Percentiles rank a stretch among this genome's conserved stretches.
Conservation (phyloP, 2,888 invertebrate species). For the Netelia virgata region DNA sequence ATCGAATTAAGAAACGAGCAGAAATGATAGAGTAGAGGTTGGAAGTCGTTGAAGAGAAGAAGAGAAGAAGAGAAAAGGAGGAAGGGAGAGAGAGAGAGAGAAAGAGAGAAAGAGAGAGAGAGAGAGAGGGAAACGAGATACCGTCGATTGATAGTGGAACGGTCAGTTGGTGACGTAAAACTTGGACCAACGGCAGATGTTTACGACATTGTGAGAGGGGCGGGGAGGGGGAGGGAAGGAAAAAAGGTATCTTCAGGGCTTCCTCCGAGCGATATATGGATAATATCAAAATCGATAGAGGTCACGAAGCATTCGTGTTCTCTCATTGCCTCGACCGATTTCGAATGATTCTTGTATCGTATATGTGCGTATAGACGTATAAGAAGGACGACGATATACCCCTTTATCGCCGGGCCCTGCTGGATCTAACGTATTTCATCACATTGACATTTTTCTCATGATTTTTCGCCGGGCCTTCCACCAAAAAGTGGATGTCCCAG, state of each 20-base stretch:
- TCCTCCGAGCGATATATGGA: slow-evolving; percentile 61
- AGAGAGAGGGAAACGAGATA: slow-evolving; percentile 29
- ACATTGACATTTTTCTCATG: not conserved
- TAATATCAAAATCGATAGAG: slow-evolving; percentile 74
- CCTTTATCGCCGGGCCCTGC: not conserved
- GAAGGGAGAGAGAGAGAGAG: slow-evolving; percentile 16
- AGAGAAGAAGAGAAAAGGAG: slow-evolving; percentile 4
- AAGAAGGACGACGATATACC: slow-evolving; percentile 13
- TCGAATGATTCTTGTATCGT: slow-evolving; percentile 35
- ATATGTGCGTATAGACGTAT: slow-evolving; percentile 3
- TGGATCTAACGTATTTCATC: not conserved
- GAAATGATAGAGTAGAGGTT: slow-evolving; percentile 15
- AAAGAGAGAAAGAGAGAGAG: slow-evolving; percentile 18
- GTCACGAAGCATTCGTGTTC: slow-evolving; percentile 45
- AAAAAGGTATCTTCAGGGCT: slow-evolving; percentile 44
- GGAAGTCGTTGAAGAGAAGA: slow-evolving; percentile 21
- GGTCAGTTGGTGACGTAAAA: slow-evolving; percentile 51
- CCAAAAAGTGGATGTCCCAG: slow-evolving; percentile 5
- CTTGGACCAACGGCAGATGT: slow-evolving; percentile 67
- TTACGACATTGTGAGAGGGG: slow-evolving; percentile 63
- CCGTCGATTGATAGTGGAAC: slow-evolving; percentile 50
- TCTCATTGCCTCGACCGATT: slow-evolving; percentile 43
- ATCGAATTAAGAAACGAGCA: slow-evolving; percentile 47
- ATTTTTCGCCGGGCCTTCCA: slow-evolving; percentile 12
- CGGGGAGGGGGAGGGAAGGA: not conserved